Evolutionary conservation across 2,797 vertebrate species (phyloP).

Genomic region (Gila robusta): DNA sequence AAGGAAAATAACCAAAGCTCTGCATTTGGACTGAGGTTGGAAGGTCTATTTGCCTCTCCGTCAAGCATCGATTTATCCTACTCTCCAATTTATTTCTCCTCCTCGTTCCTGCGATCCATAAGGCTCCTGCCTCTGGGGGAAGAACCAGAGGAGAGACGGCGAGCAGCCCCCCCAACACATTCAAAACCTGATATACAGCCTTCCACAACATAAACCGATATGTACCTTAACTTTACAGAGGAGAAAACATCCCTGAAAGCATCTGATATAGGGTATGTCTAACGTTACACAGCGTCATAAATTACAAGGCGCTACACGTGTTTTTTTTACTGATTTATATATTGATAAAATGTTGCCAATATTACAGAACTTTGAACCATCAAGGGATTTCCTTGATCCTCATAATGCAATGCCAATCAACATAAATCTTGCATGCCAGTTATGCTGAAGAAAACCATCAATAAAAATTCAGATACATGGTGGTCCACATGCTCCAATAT

Average conservation of each 20-base stretch:
- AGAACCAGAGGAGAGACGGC: conserved; percentile 72
- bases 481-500: conserved; percentile 13
- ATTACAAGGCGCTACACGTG: background rate
- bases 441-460: conserved; percentile 32
- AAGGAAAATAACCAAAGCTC: conserved; percentile 70
- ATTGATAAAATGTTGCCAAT: background rate
- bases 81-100: conserved; percentile 84
- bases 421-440: conserved; percentile 18
- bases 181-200: conserved; percentile 61
- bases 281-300: background rate
- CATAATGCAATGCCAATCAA: conserved; percentile 33
- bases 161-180: conserved; percentile 64
- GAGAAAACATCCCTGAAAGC: conserved; percentile 16
- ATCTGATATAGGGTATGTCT: background rate
- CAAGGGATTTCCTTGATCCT: conserved; percentile 6
- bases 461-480: conserved; percentile 6
- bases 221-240: conserved; percentile 24
- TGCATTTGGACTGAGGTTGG: conserved; percentile 74
- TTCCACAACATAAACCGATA: conserved; percentile 43
- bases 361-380: conserved; percentile 15
- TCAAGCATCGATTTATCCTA: conserved; percentile 83
- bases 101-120: conserved; percentile 77
- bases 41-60: conserved; percentile 80
- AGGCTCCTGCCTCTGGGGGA: conserved; percentile 77
- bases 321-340: conserved; percentile 19